Evolutionary conservation across 2,113 vertebrate genomes (phyloP).

Genomic region (Microcebus jonahi): DNA sequence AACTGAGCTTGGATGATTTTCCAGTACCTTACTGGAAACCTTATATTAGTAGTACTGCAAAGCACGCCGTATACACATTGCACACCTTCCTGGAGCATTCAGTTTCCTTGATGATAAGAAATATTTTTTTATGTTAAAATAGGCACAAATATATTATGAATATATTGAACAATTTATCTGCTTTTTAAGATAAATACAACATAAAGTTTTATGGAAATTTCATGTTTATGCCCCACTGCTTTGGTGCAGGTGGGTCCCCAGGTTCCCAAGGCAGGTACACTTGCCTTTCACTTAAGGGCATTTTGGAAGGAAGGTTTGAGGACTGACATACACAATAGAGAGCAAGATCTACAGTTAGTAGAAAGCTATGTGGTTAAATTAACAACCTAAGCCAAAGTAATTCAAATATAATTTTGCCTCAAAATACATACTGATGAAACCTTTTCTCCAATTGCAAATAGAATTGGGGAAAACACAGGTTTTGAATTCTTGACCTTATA

Average conservation of each 20-base stretch:
- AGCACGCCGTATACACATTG: accelerated
- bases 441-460: slow-evolving; percentile 10
- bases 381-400: background rate
- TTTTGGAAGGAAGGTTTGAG: slow-evolving; percentile 16
- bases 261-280: background rate
- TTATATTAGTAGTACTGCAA: background rate
- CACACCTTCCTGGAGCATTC: background rate
- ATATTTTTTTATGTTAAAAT: background rate
- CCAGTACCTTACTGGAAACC: background rate
- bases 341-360: background rate
- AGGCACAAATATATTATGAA: background rate
- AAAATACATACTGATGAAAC: background rate
- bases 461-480: background rate
- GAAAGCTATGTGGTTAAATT: background rate
- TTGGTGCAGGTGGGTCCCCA: background rate
- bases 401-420: slow-evolving; percentile 30
- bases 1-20: background rate
- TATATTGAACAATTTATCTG: background rate
- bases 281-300: background rate
- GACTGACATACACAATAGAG: background rate
- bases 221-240: background rate
- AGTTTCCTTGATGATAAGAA: background rate
- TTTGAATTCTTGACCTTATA: slow-evolving; percentile 30
- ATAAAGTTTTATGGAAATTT: background rate
- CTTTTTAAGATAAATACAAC: background rate